phyloP scores from a whole-genome alignment of 2,113 vertebrate genomes.

The Hystrix brachyura region DNA sequence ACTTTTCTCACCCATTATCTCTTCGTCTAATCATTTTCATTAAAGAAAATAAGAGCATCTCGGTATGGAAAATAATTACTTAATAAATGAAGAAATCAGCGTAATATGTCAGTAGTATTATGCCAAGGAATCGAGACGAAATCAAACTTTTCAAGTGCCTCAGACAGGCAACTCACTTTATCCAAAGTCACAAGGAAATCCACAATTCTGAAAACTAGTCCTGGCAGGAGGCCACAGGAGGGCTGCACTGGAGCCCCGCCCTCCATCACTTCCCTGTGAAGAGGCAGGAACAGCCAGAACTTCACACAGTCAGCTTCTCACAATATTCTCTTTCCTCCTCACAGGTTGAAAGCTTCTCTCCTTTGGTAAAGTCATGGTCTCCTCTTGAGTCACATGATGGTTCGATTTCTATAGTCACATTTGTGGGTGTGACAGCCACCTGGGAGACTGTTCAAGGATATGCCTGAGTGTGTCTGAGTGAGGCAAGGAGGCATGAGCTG shows the following conservation, averaged over 20 bases:
- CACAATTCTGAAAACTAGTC: neutral
- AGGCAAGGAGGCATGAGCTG: neutral
- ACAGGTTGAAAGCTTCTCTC: neutral
- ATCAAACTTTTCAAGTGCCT: neutral
- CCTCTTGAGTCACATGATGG: neutral
- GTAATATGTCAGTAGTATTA: neutral
- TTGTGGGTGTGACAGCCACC: neutral
- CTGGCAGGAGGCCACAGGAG: neutral
- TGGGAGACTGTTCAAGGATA: neutral
- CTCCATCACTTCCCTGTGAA: neutral
- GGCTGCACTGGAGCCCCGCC: neutral
- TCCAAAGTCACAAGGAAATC: neutral
- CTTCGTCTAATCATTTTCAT: neutral
- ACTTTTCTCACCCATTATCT: neutral
- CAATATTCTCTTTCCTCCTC: neutral
- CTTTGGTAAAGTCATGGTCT: neutral
- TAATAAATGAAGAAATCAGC: neutral
- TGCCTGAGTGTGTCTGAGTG: neutral
- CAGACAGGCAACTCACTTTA: neutral
- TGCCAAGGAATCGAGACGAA: neutral
- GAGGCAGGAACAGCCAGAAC: no score
- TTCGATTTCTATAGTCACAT: neutral
- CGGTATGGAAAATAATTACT: neutral
- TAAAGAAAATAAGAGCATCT: neutral
- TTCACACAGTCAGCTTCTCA: no score